Conservation (phyloP, 2,797 vertebrate species). For the Bradypodion ventrale region DNA sequence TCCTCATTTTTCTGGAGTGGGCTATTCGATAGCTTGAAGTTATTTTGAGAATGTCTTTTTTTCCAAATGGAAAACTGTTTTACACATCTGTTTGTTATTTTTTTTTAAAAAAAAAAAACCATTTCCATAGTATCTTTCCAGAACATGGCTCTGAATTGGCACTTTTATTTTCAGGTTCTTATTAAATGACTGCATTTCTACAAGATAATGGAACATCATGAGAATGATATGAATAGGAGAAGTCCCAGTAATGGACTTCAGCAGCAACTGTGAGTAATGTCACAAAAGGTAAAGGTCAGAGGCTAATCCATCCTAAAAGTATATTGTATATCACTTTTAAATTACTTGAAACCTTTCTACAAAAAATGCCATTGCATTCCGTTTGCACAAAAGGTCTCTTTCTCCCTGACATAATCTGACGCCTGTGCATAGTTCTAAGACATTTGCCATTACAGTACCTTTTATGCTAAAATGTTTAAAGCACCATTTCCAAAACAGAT, state of each 20-base stretch:
- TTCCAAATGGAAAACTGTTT: conserved; percentile 21
- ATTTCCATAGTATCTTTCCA: background rate
- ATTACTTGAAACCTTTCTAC: conserved; percentile 60
- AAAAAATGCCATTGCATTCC: conserved; percentile 45
- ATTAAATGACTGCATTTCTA: conserved; percentile 67
- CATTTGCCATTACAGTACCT: background rate
- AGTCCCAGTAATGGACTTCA: conserved; percentile 70
- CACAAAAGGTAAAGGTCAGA: conserved; percentile 69
- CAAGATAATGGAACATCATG: conserved; percentile 65
- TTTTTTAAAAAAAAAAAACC: too few relatives aligned
- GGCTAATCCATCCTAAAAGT: conserved; percentile 64
- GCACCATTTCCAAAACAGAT: conserved; percentile 28
- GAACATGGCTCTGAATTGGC: background rate
- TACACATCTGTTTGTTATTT: conserved; percentile 46
- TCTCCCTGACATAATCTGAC: background rate
- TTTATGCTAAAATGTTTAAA: background rate
- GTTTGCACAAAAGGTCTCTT: conserved; percentile 36
- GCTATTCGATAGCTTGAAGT: background rate
- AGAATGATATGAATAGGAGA: conserved; percentile 64
- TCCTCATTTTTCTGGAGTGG: too few relatives aligned
- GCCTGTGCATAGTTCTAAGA: conserved; percentile 1
- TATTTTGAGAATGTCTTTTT: background rate
- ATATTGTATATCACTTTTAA: conserved; percentile 64
- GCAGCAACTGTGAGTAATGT: conserved; percentile 63
- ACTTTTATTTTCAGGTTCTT: conserved; percentile 39